phyloP scores from a whole-genome alignment of 2,888 invertebrate genomes.

The Tenthredo livida region DNA sequence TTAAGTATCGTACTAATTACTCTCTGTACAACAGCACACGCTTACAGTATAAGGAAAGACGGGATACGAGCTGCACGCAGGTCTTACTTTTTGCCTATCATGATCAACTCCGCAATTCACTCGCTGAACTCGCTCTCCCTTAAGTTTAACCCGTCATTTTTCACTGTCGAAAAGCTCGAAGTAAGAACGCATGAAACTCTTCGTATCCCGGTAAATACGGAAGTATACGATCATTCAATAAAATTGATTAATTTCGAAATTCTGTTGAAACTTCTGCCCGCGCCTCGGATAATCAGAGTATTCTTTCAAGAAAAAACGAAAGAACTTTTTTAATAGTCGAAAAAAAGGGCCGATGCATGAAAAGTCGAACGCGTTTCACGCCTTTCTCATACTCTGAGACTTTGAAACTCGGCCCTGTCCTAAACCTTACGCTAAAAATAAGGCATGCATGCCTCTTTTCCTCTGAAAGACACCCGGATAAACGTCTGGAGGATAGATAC shows the following conservation, averaged over 20 bases:
- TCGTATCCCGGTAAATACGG: not conserved
- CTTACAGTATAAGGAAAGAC: constrained; percentile 8
- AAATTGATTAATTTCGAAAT: not conserved
- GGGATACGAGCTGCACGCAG: not conserved
- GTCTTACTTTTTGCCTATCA: constrained; percentile 18
- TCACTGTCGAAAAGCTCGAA: not conserved
- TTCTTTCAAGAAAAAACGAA: not conserved
- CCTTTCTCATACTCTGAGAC: not conserved
- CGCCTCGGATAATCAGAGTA: not conserved
- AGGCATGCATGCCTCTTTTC: constrained; percentile 25
- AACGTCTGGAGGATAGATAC: constrained; percentile 9
- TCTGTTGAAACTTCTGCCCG: not conserved
- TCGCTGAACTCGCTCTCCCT: not conserved
- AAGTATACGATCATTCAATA: not conserved
- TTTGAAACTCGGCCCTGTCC: not conserved
- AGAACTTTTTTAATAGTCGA: too few relatives aligned
- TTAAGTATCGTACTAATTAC: constrained; percentile 13
- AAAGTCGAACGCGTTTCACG: constrained; percentile 22
- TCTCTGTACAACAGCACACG: constrained; percentile 18
- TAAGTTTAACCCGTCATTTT: not conserved
- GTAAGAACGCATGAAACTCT: not conserved
- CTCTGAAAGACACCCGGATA: not conserved
- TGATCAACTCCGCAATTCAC: not conserved
- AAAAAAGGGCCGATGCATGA: not conserved
- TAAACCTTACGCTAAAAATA: not conserved